Conservation (phyloP, 2,113 vertebrate genomes). For the Perca fluviatilis region DNA sequence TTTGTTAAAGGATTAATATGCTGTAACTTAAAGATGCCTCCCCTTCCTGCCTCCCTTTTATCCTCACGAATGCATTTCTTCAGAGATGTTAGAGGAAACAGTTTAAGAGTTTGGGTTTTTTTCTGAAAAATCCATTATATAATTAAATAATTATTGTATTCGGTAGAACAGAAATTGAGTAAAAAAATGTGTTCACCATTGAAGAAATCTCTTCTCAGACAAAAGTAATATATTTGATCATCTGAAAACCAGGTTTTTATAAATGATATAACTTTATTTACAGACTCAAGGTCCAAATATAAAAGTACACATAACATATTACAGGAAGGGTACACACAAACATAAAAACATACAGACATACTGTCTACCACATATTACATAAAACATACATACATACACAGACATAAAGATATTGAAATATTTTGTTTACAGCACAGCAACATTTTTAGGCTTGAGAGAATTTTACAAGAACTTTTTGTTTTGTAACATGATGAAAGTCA, state of each 20-base stretch:
- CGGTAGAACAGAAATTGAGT: not conserved
- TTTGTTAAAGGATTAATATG: conserved; percentile 2
- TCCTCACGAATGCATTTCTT: not conserved
- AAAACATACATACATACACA: too few species aligned
- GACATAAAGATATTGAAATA: too few species aligned
- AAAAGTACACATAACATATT: too few species aligned
- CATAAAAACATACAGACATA: too few species aligned
- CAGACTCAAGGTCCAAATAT: too few species aligned
- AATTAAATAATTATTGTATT: not conserved
- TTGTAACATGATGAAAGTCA: not conserved
- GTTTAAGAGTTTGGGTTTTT: not conserved
- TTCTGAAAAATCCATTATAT: not conserved
- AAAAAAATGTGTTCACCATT: not conserved
- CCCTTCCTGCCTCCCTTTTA: not conserved
- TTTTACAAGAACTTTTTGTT: not conserved
- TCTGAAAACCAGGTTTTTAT: not conserved
- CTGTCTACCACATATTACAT: too few species aligned
- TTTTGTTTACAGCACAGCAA: not conserved
- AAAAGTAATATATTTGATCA: not conserved
- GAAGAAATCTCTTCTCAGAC: not conserved
- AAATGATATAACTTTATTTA: too few species aligned
- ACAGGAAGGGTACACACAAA: too few species aligned
- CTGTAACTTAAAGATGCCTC: not conserved
- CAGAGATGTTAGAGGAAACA: not conserved
- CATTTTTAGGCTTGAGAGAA: not conserved